Evolutionary conservation across 2,888 invertebrate genomes (phyloP), one percentile per base, ranked within the genome.

Genomic region (Tachina fera): DNA sequence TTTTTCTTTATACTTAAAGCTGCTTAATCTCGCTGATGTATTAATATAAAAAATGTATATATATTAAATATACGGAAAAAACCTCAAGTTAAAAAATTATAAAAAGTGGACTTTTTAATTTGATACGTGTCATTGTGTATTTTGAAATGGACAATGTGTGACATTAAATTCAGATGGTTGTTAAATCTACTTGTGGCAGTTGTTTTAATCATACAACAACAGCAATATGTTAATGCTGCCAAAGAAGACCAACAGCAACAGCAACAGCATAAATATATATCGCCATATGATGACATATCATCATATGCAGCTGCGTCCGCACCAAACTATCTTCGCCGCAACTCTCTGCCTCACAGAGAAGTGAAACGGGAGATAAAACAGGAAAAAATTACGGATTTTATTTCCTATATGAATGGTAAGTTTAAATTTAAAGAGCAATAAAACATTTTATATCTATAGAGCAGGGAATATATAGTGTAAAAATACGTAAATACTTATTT

Each of bases 81-180:
- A 49, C 53, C n/a, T 16, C 10, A 74, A 79, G 13, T 51, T 45
- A 70, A 63, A 63, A 43, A 11, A 68, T 51, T 49, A 68, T 22
- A 49, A 61, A 31, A 53, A 51, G 60, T 51, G 75, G 45, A 65
- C 49, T 51, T 82, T 65, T 78, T 71, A 74, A 83, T 76, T 83
- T 79, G 41, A 83, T 53, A 76, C 78, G 83, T 76, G 79, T 86
- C 61, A 53, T 61, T 76, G 71, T 79, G n/a, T 19, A 31, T 79
- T 84, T 88, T 89, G 89, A 89, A 89, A 89, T 89, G 89, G 89
- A 90, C 89, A 89, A 90, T 90, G 89, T 89, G 88, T 89, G 88
- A 88, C 89, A 90, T 83, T 88, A 89, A 83, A 84, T 83, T 87
- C 87, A 88, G 88, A 88, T 89, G 88, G 89, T 88, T 89, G 87